phyloP scores from a whole-genome alignment of 2,113 vertebrate species.

The Lathamus discolor region DNA sequence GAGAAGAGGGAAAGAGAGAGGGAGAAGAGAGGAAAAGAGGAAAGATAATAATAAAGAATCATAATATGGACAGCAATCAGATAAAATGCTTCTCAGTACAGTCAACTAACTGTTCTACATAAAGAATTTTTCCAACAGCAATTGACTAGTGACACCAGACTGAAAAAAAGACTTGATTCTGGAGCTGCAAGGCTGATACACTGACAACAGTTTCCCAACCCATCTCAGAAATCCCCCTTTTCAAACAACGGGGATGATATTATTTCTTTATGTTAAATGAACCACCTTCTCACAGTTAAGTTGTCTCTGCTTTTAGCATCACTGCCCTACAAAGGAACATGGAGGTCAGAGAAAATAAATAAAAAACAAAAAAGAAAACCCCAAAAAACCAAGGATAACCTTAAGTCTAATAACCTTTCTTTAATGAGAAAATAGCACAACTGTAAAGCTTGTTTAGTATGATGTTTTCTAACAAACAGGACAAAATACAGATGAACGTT shows the following conservation, averaged over 20 bases:
- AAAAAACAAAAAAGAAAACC: background rate
- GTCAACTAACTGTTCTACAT: background rate
- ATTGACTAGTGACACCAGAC: background rate
- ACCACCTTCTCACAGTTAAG: background rate
- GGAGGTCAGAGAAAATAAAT: background rate
- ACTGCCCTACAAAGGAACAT: background rate
- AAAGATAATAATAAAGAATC: background rate
- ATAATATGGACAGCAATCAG: background rate
- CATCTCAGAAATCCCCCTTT: background rate
- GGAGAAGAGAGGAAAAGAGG: background rate
- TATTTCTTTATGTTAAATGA: background rate
- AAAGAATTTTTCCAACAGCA: background rate
- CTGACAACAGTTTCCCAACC: background rate
- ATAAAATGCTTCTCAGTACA: background rate
- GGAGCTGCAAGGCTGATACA: background rate
- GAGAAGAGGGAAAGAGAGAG: background rate
- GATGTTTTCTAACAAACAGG: background rate
- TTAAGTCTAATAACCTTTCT: background rate
- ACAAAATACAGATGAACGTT: background rate
- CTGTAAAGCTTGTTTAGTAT: background rate
- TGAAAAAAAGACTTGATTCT: background rate
- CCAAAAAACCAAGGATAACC: background rate
- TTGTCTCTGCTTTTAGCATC: background rate
- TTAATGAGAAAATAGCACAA: background rate
- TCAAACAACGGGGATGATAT: background rate